These are phyloP conservation scores for Elegia similella DNA, from an alignment of 2,888 invertebrate species.

Conservation along the genomic window DNA sequence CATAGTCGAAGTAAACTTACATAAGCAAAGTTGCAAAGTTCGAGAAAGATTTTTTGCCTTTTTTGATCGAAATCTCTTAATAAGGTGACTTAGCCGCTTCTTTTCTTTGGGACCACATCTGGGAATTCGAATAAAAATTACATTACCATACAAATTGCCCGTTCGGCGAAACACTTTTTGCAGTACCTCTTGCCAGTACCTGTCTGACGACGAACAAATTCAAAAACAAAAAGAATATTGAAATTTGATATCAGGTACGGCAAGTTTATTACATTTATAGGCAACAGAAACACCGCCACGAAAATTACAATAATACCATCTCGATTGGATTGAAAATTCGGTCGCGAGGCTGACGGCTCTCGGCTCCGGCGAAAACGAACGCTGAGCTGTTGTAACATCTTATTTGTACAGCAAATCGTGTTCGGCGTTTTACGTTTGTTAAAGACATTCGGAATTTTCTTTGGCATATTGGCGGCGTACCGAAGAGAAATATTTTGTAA, in stretches of 20 bases:
- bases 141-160: no score
- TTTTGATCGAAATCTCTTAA: no score
- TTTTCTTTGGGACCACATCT: no score
- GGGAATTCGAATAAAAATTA: no score
- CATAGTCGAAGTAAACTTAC: no score
- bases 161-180: no score
- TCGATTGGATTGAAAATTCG: constrained; percentile 14
- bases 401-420: constrained; percentile 9
- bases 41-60: no score
- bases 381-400: neutral
- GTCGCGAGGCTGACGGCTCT: neutral
- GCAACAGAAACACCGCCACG: neutral
- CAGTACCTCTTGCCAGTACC: neutral
- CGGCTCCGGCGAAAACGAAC: neutral
- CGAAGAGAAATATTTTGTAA: no score
- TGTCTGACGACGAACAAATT: neutral
- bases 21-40: no score
- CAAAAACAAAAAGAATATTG: neutral
- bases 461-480: neutral
- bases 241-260: constrained; percentile 1
- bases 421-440: neutral
- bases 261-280: constrained; percentile 10
- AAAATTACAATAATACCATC: constrained; percentile 18
- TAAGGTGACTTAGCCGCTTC: no score
- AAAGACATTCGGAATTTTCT: neutral